phyloP scores from a whole-genome alignment of 1,140 invertebrate species.

The Neuroterus valhalla region DNA sequence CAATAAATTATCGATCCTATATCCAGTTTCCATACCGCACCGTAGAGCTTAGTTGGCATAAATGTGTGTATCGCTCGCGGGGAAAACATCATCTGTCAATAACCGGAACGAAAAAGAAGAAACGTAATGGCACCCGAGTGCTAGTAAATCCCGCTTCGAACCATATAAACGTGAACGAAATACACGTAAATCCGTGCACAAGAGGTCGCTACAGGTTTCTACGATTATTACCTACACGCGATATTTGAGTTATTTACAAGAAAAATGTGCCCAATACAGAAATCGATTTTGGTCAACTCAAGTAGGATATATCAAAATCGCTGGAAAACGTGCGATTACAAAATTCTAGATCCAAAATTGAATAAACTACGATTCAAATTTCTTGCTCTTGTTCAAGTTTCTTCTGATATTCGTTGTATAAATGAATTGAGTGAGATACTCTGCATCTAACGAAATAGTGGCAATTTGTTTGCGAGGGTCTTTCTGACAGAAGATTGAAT shows the following conservation, averaged over 20 bases:
- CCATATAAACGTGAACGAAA: conserved; percentile 20
- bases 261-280: conserved; percentile 15
- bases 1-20: too few relatives aligned
- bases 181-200: conserved; percentile 28
- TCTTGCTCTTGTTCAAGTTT: conserved; percentile 1
- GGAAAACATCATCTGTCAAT: conserved; percentile 61
- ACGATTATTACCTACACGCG: conserved; percentile 9
- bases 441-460: conserved; percentile 1
- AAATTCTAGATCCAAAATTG: too few relatives aligned
- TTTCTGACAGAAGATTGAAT: conserved; percentile 25
- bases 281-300: too few relatives aligned
- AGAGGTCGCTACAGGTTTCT: conserved; percentile 29
- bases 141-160: conserved; percentile 37
- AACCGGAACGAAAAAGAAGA: conserved; percentile 43
- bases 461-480: conserved; percentile 19
- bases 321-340: too few relatives aligned
- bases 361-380: too few relatives aligned
- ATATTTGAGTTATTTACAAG: conserved; percentile 9
- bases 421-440: conserved; percentile 8
- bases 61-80: conserved; percentile 48
- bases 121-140: conserved; percentile 31
- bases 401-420: background rate
- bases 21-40: conserved; percentile 6
- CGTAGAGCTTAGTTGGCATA: conserved; percentile 28
- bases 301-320: too few relatives aligned